Base-by-base conservation (phyloP, 2,888 invertebrate genomes). In the Latheticus oryzae region DNA sequence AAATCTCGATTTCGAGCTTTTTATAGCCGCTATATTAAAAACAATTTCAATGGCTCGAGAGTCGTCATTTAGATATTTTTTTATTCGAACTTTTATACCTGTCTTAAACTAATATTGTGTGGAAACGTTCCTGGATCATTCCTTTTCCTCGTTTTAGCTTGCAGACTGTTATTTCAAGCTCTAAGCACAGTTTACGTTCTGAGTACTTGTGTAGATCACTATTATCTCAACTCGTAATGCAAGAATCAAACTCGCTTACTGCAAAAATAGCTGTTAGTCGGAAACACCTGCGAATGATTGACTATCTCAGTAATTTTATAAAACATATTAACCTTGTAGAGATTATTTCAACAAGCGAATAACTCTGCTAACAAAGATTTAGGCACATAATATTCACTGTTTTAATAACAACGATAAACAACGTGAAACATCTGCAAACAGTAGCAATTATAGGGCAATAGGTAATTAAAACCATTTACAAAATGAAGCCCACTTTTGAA, bases 321-420 rank as follows among this genome's bases (percentile, higher is more conserved):
- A n/a, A n/a, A n/a, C n/a, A n/a, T n/a, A n/a, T n/a, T n/a, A n/a
- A n/a, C 23, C 47, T 33, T 32, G 21, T 5, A 15, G 19, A 19
- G 30, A 17, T 43, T 30, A 30, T 45, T 45, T 43, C 28, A 26
- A 28, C 16, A 38, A 19, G 30, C 30, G 32, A 43, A 43, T 43
- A 17, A 43, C 30, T 43, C 17, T 21, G 9, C 12, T 16, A 45
- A 45, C 21, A 45, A 45, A 45, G 45, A 45, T 45, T 45, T 45
- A 45, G n/a, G 15, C 9, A 17, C 12, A 30, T 17, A 45, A 33
- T 26, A 45, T 11, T 28, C 30, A 33, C 45, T 21, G 45, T 45
- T 45, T 45, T 45, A 45, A 45, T 45, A 45, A 45, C 45, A 45
- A 45, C 45, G 45, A 45, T 45, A 45, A 45, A 45, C 32, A 32